A percentile compares a stretch with the other conserved stretches of the same genome.
Conservation (phyloP, 2,797 vertebrate species). For the Phoebastria nigripes region DNA sequence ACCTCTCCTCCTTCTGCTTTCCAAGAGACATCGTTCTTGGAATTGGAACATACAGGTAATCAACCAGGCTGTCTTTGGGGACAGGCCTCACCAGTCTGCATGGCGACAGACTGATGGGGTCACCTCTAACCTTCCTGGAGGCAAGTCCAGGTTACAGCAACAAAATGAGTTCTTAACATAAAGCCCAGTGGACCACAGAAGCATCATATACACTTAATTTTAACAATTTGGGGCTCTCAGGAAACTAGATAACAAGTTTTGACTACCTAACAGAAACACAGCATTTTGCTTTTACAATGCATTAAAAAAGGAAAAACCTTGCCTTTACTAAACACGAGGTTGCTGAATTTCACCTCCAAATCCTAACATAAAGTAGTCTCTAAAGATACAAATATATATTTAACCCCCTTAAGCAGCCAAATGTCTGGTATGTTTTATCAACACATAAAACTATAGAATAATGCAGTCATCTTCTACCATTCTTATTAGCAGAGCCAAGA, state of each 20-base stretch:
- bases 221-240: neutral
- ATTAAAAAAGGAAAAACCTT: neutral
- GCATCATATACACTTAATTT: constrained; percentile 1
- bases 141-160: neutral
- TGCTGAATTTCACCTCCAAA: neutral
- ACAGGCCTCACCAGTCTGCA: neutral
- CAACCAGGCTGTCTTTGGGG: neutral
- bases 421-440: neutral
- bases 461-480: neutral
- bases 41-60: neutral
- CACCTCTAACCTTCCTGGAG: neutral
- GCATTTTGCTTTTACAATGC: neutral
- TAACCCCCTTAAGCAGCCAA: neutral
- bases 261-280: neutral
- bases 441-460: neutral
- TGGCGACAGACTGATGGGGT: neutral
- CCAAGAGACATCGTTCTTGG: neutral
- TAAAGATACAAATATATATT: neutral
- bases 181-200: neutral
- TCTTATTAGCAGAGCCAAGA: neutral
- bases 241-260: constrained; percentile 10
- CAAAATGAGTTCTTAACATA: constrained; percentile 22
- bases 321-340: neutral
- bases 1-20: neutral
- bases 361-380: neutral